These are phyloP conservation scores for Mycetomoellerius zeteki DNA, from an alignment of 1,140 invertebrate species.

Conservation along the genomic window DNA sequence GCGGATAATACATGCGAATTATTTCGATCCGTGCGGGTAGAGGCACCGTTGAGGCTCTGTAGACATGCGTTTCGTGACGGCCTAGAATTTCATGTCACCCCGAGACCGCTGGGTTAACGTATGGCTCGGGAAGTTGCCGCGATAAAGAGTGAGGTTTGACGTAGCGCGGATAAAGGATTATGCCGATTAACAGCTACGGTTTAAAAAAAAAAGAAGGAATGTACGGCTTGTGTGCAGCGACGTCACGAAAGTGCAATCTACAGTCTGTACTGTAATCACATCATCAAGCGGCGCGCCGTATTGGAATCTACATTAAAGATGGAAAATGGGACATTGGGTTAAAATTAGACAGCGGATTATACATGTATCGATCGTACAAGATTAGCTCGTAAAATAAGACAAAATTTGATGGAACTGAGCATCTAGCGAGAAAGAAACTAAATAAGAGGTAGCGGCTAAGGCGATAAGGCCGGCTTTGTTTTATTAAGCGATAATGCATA, in stretches of 20 bases:
- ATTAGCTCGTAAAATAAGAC: slow-evolving; percentile 45
- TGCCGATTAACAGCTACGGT: slow-evolving; percentile 64
- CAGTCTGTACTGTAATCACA: neutral
- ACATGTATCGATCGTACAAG: slow-evolving; percentile 28
- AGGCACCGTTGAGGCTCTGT: neutral
- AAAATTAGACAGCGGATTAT: slow-evolving; percentile 16
- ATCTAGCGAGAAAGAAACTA: slow-evolving; percentile 2
- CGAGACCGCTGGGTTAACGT: slow-evolving; percentile 33
- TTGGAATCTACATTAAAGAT: slow-evolving; percentile 28
- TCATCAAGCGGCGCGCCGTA: slow-evolving; percentile 6
- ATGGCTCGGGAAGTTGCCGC: slow-evolving; percentile 43
- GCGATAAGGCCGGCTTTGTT: slow-evolving; percentile 41
- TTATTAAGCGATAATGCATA: slow-evolving; percentile 59
- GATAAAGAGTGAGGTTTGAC: slow-evolving; percentile 68
- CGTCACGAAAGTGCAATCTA: slow-evolving; percentile 45
- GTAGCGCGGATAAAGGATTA: slow-evolving; percentile 70
- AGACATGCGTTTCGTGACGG: slow-evolving; percentile 52
- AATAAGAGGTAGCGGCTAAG: slow-evolving; percentile 17
- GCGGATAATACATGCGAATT: slow-evolving; percentile 63
- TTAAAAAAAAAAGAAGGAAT: slow-evolving; percentile 24
- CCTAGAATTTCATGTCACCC: slow-evolving; percentile 47
- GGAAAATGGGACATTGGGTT: slow-evolving; percentile 37
- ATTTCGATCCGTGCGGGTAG: slow-evolving; percentile 44
- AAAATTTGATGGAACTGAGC: slow-evolving; percentile 38
- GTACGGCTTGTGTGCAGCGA: neutral